Evolutionary conservation across 2,888 invertebrate genomes (phyloP), one percentile per base, ranked within the genome.

Genomic region (Pocota personata): DNA sequence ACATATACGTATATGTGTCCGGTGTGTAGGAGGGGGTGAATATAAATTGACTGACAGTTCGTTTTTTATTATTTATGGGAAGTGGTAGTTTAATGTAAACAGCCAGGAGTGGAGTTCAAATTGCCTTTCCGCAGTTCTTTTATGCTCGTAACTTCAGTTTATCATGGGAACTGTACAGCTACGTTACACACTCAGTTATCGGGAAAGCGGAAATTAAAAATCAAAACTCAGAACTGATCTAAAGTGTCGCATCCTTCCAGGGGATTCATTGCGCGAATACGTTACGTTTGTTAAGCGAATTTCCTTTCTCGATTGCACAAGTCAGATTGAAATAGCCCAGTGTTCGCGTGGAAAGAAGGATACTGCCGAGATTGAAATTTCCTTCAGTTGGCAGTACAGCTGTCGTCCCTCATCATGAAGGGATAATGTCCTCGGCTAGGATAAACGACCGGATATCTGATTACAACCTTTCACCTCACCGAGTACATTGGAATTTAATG

Each of bases 371-470:
- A 80, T 76, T 80, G 84, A 86, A 58, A 80, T 76, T 86, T 82
- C 82, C 82, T 72, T 21, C 46, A 43, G 16, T 71, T 75, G 75
- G 64, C 69, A 58, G 50, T 14, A 37, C 67, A 66, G 76, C 58
- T 72, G 86, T 80, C 76, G 52, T 77, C 77, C 82, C 60, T 82
- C 77, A 52, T 62, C 75, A 76, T 77, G 83, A 83, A 62, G 52
- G 75, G 73, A 73, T 76, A 80, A 87, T 87, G 87, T 75, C 66
- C 58, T 78, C 71, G 73, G 62, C 37, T 62, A 27, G 55, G 48
- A 77, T 67, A 82, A 83, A 78, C 71, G 58, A 75, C 62, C 75
- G 87, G 87, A 87, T 78, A 87, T 87, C 82, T 71, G 80, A 87
- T 87, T 83, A 87, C 71, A 78, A 78, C 48, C 76, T 71, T 80